A percentile compares a stretch with the other conserved stretches of the same genome.
Conservation (phyloP, 92 coral and sea anemone genomes). For the Epizoanthus stellaris region DNA sequence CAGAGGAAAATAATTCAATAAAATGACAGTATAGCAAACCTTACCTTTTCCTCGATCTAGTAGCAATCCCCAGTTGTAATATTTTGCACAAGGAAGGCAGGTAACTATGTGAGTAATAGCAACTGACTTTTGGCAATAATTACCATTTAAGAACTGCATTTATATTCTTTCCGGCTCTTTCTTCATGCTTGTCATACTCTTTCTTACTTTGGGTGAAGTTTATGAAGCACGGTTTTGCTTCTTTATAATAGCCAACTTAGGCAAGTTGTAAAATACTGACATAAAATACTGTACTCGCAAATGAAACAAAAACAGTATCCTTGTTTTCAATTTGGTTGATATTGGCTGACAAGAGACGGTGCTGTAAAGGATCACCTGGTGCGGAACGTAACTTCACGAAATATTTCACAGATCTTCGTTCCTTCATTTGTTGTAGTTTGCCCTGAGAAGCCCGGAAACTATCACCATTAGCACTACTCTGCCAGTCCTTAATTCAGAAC, state of each 20-base stretch:
- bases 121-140: background rate
- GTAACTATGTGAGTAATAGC: background rate
- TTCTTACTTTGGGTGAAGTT: background rate
- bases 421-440: background rate
- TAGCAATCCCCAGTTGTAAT: background rate
- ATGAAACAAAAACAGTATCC: constrained; percentile 38
- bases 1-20: background rate
- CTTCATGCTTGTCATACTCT: background rate
- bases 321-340: constrained; percentile 38
- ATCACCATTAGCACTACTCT: constrained; percentile 1
- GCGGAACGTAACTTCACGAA: constrained; percentile 11
- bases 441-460: constrained; percentile 35
- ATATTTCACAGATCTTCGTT: constrained; percentile 11
- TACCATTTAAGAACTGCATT: constrained; percentile 8
- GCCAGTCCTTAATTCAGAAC: constrained; percentile 8
- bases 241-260: background rate
- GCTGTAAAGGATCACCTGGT: background rate
- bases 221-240: constrained; percentile 14
- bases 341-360: constrained; percentile 25
- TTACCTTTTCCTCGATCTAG: background rate
- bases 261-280: constrained; percentile 24
- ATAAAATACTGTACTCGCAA: constrained; percentile 27
- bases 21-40: background rate
- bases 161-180: background rate
- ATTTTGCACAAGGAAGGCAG: background rate